A percentile compares a stretch with the other conserved stretches of the same genome.
Evolutionary conservation across 2,797 vertebrate species (phyloP).

Genomic region (Pteronotus mesoamericanus): DNA sequence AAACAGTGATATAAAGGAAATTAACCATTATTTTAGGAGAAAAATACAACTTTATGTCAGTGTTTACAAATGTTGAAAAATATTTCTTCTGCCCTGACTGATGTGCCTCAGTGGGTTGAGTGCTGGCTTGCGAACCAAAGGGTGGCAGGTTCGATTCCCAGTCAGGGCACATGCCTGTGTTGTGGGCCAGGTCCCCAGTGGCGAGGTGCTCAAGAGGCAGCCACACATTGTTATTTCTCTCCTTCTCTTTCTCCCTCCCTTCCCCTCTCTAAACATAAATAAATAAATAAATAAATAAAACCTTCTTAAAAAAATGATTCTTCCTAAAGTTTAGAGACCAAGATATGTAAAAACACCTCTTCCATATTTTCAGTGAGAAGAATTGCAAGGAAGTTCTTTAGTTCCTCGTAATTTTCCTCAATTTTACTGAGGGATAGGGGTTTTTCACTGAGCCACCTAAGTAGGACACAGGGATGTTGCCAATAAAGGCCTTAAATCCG

Average conservation of each 20-base stretch:
- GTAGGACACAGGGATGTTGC: neutral
- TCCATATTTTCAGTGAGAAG: neutral
- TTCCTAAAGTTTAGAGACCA: neutral
- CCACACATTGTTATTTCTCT: too few relatives aligned
- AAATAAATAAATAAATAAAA: too few relatives aligned
- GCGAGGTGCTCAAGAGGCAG: too few relatives aligned
- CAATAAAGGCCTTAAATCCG: neutral
- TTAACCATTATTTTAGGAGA: neutral
- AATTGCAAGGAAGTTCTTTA: neutral
- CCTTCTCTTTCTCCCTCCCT: too few relatives aligned
- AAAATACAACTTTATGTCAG: neutral
- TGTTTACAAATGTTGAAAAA: neutral
- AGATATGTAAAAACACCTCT: neutral
- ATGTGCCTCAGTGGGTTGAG: too few relatives aligned
- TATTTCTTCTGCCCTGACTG: too few relatives aligned
- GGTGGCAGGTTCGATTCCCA: too few relatives aligned
- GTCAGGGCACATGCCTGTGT: too few relatives aligned
- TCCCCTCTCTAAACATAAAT: too few relatives aligned
- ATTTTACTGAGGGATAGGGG: neutral
- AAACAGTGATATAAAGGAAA: neutral
- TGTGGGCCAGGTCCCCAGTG: too few relatives aligned
- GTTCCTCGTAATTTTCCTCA: neutral
- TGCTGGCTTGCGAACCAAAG: too few relatives aligned
- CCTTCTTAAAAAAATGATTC: neutral
- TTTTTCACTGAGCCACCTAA: neutral